Conservation (phyloP, 2,888 invertebrate species). For the Acanthosepion esculentum region DNA sequence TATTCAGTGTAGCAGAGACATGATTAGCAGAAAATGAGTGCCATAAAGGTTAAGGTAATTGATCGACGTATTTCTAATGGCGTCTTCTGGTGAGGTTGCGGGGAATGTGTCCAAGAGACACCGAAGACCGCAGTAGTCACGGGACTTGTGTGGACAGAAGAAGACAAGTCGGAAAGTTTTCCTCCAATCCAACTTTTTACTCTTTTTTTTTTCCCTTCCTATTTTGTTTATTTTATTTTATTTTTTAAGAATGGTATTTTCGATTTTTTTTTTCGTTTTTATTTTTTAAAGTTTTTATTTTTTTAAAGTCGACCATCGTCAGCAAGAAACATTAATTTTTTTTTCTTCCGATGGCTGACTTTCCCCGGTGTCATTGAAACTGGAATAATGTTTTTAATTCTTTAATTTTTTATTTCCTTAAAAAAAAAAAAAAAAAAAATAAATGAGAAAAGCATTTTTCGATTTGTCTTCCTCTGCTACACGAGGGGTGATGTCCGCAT, state of each 20-base stretch:
- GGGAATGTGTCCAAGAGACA: not conserved
- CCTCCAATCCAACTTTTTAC: not conserved
- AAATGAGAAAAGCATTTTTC: no score
- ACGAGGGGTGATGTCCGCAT: not conserved
- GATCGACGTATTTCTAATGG: conserved; percentile 35
- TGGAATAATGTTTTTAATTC: not conserved
- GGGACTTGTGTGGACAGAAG: not conserved
- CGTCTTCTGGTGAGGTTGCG: not conserved
- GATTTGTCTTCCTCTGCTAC: no score
- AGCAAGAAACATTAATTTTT: not conserved
- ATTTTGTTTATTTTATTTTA: not conserved
- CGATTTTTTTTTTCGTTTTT: not conserved
- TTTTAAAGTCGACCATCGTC: not conserved
- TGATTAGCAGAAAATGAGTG: conserved; percentile 47
- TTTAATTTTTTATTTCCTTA: not conserved
- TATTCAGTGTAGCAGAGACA: conserved; percentile 45
- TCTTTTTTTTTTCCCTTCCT: not conserved
- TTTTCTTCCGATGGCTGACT: not conserved
- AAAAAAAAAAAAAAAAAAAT: no score
- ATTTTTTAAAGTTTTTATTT: not conserved
- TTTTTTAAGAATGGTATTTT: not conserved
- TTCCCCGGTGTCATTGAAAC: not conserved
- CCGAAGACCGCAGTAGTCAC: not conserved
- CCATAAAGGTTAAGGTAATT: conserved; percentile 48
- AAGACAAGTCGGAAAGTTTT: not conserved